These are phyloP conservation scores for Blera fallax DNA, from an alignment of 2,888 invertebrate species.

Conservation along the genomic window DNA sequence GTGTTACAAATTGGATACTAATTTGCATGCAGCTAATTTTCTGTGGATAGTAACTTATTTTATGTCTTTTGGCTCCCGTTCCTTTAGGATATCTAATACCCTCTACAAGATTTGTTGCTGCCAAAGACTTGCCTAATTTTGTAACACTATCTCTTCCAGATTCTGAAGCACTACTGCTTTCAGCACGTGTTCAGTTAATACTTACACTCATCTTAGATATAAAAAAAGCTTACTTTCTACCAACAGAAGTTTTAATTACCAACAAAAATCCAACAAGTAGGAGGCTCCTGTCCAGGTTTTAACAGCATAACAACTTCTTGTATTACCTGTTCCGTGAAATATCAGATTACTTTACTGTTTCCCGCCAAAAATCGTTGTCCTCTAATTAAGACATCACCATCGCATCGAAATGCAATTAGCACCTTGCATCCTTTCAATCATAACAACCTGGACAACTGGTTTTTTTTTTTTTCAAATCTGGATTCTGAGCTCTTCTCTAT, in stretches of 20 bases:
- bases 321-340: slow-evolving; percentile 33
- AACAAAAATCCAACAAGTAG: background rate
- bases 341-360: slow-evolving; percentile 53
- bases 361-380: slow-evolving; percentile 32
- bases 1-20: too few species aligned
- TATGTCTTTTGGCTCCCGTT: background rate
- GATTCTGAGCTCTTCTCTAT: slow-evolving; percentile 6
- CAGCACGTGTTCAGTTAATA: slow-evolving; percentile 26
- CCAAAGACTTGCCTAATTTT: background rate
- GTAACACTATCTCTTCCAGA: background rate
- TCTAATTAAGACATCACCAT: slow-evolving; percentile 68
- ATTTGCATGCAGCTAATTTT: too few species aligned
- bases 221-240: background rate
- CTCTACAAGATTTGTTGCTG: background rate
- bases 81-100: background rate
- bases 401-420: slow-evolving; percentile 60
- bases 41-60: background rate
- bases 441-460: slow-evolving; percentile 40
- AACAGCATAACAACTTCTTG: slow-evolving; percentile 43
- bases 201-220: background rate
- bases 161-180: background rate
- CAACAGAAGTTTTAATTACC: slow-evolving; percentile 44
- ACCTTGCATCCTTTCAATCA: slow-evolving; percentile 53
- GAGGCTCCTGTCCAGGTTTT: slow-evolving; percentile 41
- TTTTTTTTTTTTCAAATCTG: slow-evolving; percentile 35